phyloP scores from a whole-genome alignment of 2,113 vertebrate species.

The Cinclus cinclus region DNA sequence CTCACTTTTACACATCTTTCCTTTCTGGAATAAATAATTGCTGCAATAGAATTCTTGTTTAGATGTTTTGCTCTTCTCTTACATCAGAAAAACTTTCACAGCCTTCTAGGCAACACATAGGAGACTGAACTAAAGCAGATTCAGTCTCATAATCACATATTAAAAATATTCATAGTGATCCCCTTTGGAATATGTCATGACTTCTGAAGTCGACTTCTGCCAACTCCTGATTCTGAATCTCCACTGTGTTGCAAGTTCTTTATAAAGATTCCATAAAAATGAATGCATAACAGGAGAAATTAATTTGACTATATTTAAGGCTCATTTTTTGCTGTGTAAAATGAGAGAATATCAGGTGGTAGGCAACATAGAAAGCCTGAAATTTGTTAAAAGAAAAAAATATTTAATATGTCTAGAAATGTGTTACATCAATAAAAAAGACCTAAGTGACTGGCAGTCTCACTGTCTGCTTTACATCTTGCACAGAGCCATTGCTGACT shows the following conservation, averaged over 20 bases:
- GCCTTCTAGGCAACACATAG: background rate
- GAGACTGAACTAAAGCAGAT: background rate
- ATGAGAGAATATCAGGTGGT: background rate
- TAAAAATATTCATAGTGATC: background rate
- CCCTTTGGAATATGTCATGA: background rate
- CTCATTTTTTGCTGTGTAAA: background rate
- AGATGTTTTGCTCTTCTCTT: background rate
- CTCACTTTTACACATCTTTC: background rate
- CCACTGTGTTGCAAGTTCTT: background rate
- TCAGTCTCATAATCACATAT: background rate
- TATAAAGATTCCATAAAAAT: background rate
- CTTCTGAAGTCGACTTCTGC: background rate
- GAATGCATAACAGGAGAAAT: background rate
- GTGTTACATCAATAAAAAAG: background rate
- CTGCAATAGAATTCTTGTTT: background rate
- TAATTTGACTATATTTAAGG: background rate
- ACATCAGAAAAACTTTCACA: background rate
- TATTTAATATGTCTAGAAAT: background rate
- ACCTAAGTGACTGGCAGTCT: background rate
- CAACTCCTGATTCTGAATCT: background rate
- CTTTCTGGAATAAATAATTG: background rate
- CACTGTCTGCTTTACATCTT: background rate
- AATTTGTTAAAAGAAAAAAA: background rate
- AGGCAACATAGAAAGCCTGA: background rate
- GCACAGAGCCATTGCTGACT: background rate